Percentiles rank a stretch among this genome's conserved stretches.
These are phyloP conservation scores for Aphis gossypii DNA, from an alignment of 1,140 invertebrate species.

Conservation along the genomic window DNA sequence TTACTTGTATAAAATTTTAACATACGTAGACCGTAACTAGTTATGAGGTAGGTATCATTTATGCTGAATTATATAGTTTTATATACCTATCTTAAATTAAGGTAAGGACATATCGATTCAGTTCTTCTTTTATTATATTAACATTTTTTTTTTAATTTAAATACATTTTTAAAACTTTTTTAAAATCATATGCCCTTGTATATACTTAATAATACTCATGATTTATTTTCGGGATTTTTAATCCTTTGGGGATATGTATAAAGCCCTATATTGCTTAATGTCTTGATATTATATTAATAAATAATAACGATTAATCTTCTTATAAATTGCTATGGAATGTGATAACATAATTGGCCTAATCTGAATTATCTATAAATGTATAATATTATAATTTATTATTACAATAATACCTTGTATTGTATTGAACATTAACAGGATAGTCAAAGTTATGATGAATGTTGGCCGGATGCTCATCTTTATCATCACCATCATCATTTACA, in stretches of 20 bases:
- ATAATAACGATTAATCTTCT: not conserved
- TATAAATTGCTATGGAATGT: not conserved
- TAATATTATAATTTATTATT: not conserved
- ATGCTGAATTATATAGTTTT: not conserved
- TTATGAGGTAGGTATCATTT: not conserved
- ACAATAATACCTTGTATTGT: not conserved
- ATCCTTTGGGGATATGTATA: not conserved
- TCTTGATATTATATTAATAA: not conserved
- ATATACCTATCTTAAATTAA: not conserved
- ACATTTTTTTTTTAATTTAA: not conserved
- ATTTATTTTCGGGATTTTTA: not conserved
- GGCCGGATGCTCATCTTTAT: constrained; percentile 47
- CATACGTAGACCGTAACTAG: not conserved
- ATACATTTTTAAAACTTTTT: not conserved
- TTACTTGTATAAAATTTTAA: not conserved
- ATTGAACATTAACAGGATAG: constrained; percentile 27
- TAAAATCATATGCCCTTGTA: not conserved
- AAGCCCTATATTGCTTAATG: not conserved
- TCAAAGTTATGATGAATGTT: constrained; percentile 55
- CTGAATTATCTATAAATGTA: not conserved
- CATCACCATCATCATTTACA: constrained; percentile 52
- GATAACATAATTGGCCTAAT: not conserved
- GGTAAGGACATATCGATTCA: not conserved
- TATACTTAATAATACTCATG: not conserved
- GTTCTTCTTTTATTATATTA: not conserved